These are phyloP conservation scores for Dicrostonyx torquatus DNA, from an alignment of 2,797 vertebrate genomes.

Conservation along the genomic window DNA sequence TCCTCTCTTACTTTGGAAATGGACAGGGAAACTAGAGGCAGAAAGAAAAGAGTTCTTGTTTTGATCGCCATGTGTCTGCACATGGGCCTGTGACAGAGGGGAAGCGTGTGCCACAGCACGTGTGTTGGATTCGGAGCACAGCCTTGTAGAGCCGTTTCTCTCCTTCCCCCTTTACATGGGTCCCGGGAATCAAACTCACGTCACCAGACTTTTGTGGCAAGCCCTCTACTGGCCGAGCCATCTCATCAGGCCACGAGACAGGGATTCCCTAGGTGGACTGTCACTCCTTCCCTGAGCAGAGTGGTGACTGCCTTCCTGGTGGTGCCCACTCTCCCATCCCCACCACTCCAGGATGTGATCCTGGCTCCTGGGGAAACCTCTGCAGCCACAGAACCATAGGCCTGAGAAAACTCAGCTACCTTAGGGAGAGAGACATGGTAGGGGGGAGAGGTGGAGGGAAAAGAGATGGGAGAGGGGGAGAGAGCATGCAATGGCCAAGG, in stretches of 20 bases:
- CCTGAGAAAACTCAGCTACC: not conserved
- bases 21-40: not conserved
- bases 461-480: not conserved
- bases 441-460: fast-evolving
- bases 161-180: not conserved
- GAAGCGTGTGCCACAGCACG: not conserved
- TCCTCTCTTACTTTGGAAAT: slow-evolving; percentile 50
- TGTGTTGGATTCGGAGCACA: not conserved
- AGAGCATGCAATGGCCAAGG: not conserved
- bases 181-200: not conserved
- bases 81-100: fast-evolving
- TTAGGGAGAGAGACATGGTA: not conserved
- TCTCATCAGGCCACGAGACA: not conserved
- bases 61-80: not conserved
- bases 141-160: too few relatives aligned
- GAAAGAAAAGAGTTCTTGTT: not conserved
- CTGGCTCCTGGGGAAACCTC: not conserved
- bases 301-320: fast-evolving
- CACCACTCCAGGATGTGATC: fast-evolving
- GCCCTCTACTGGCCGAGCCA: not conserved
- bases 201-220: not conserved
- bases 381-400: fast-evolving
- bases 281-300: not conserved
- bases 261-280: not conserved
- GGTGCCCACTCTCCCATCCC: fast-evolving